Evolutionary conservation across 2,888 invertebrate species (phyloP), one percentile per base, ranked within the genome.

Genomic region (Pterostichus madidus): DNA sequence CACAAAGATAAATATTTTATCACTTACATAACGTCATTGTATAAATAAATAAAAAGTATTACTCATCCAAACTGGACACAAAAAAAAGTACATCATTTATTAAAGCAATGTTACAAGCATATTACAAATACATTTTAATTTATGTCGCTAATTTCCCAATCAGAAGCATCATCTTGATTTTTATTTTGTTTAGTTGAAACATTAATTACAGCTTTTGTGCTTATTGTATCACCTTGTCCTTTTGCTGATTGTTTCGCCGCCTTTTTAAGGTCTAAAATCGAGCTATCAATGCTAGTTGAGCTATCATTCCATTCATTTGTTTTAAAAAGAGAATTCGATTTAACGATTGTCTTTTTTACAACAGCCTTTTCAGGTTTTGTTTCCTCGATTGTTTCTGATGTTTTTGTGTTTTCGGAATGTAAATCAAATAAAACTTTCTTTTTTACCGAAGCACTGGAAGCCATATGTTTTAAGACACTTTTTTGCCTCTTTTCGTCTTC

Each of bases 361-460:
- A 68, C 46, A n/a, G 44, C 24, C 32, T 24, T 31, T 11, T 64
- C 46, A 6, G 11, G 8, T 11, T 75, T 52, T 32, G 11, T n/a
- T 52, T 73, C 73, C 13, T 71, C 68, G 39, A 13, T 35, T 32
- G 35, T 44, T 44, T 71, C 68, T 44, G 68, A 32, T 32, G 10
- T 71, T 71, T 56, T 46, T 32, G 10, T 71, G 15, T 56, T 46
- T 49, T 83, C 81, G 0, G 84, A 83, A 44, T 79, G 85, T 75
- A 87, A 84, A 84, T 87, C 85, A 75, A 87, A 87, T 5, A 87
- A 73, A 5, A 87, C 87, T 71, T 86, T 87, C 84, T 87, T 87
- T 76, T 86, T 87, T 4, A 77, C 80, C 8, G 39, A 39, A 3
- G 83, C 75, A 79, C 61, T 61, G 0, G 85, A 82, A 1, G 85